Conservation (phyloP, 2,888 invertebrate species). For the Pyrrhosoma nymphula region DNA sequence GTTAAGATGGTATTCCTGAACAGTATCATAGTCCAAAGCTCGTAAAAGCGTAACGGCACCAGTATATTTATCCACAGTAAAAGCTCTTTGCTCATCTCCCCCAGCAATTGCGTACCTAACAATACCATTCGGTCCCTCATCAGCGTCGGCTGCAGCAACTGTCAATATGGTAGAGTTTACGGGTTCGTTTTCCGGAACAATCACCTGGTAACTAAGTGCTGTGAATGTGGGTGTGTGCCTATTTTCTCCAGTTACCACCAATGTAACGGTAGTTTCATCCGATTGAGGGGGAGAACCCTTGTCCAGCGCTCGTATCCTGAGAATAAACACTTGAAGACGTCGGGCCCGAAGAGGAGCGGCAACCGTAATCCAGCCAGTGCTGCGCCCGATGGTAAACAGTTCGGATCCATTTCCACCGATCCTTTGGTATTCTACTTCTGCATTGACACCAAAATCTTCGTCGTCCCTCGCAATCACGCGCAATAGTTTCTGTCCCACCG, state of each 20-base stretch:
- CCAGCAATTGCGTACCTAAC: slow-evolving; percentile 90
- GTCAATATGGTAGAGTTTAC: slow-evolving; percentile 91
- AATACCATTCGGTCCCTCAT: slow-evolving; percentile 94
- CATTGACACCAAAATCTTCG: slow-evolving; percentile 92
- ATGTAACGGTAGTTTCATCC: slow-evolving; percentile 86
- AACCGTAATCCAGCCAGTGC: slow-evolving; percentile 90
- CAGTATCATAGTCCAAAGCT: slow-evolving; percentile 91
- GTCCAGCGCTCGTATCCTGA: slow-evolving; percentile 89
- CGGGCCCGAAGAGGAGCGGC: slow-evolving; percentile 80
- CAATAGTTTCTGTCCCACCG: slow-evolving; percentile 85
- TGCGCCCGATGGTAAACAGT: slow-evolving; percentile 86
- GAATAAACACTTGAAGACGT: slow-evolving; percentile 81
- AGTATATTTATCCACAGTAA: slow-evolving; percentile 86
- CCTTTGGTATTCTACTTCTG: slow-evolving; percentile 90
- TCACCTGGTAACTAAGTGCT: slow-evolving; percentile 91
- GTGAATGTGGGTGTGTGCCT: slow-evolving; percentile 89
- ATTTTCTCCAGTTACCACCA: slow-evolving; percentile 93
- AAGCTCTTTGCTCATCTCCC: slow-evolving; percentile 90
- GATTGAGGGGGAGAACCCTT: slow-evolving; percentile 92
- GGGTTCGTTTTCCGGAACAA: slow-evolving; percentile 94
- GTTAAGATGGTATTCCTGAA: slow-evolving; percentile 91
- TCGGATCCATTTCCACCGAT: slow-evolving; percentile 88
- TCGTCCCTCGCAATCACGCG: slow-evolving; percentile 87
- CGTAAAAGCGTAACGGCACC: slow-evolving; percentile 90
- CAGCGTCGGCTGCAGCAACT: slow-evolving; percentile 91